Evolutionary conservation across 2,888 invertebrate genomes (phyloP), one percentile per base, ranked within the genome.

Genomic region (Archips xylosteana): DNA sequence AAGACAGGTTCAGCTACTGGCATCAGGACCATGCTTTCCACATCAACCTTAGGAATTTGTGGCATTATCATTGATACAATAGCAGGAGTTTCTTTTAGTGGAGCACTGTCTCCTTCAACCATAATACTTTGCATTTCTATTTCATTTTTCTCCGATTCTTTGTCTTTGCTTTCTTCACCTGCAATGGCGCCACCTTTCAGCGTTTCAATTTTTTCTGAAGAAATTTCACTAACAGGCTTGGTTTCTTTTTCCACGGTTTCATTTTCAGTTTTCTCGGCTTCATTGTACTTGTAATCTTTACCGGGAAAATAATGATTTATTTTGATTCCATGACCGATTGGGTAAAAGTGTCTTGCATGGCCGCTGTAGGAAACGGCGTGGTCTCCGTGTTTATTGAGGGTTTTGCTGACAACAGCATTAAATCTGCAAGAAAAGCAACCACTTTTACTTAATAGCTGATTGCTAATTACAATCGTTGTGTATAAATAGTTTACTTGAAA

Each of bases 401-500:
- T 87, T 79, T 95, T 95, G 79, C 94, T 95, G 6, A 95, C 95
- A 23, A 95, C 87, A 5, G 95, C 95, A 79, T 95, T 95, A 78
- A 95, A 95, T 62, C 95, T 95, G 83, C 34, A 83, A 82, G 10
- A 32, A 42, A 57, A 13, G 23, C 9, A 67, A 57, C 3, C 10
- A 42, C n/a, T 49, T 49, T 49, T 8, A 49, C 49, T 49, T 49
- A n/a, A 13, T 6, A 12, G 6, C 12, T 32, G 32, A 57, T 32
- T 12, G 9, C 15, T 8, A 5, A 39, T 6, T 39, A 39, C 39
- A 6, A 39, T 39, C 6, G 39, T 39, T 39, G 39, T 6, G 39
- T 39, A 6, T 39, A 39, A 39, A 39, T 6, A 39, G 39, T 4
- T 39, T 1, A 39, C 39, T 39, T 5, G 0, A 5, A 36, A 2